These are phyloP conservation scores for Hypolimnas misippus DNA, from an alignment of 2,888 invertebrate species.

Conservation along the genomic window DNA sequence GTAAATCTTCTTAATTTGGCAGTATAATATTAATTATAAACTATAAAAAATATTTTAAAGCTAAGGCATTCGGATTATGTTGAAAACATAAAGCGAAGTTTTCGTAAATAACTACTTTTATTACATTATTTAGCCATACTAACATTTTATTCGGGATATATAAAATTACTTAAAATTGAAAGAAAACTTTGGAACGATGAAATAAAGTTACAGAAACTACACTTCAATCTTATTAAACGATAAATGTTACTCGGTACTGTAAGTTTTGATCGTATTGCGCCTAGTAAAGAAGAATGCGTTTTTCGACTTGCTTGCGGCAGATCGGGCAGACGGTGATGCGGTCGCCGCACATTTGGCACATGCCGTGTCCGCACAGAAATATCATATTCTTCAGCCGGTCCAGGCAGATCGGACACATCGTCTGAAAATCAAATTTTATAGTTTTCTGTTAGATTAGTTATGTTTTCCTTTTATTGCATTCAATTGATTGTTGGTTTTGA, in stretches of 20 bases:
- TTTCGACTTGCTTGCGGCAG: conserved; percentile 98
- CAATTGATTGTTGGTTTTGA: no score
- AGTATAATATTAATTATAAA: neutral
- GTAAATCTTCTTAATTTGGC: no score
- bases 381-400: conserved; percentile 99
- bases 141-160: neutral
- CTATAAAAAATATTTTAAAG: neutral
- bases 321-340: conserved; percentile 98
- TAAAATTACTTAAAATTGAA: neutral
- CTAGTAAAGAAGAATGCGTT: conserved; percentile 94
- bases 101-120: neutral
- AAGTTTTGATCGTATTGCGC: conserved; percentile 34
- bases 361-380: conserved; percentile 98
- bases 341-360: conserved; percentile 99
- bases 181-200: conserved; percentile 4
- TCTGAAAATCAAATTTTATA: conserved; percentile 85
- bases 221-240: neutral
- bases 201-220: neutral
- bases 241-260: neutral
- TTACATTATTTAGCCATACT: neutral
- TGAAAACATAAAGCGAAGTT: neutral
- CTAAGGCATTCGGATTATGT: neutral
- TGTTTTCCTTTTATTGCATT: no score
- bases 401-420: conserved; percentile 99
- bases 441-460: neutral